These are phyloP conservation scores for Drosophila recens DNA, from an alignment of 2,888 invertebrate genomes.

Conservation along the genomic window DNA sequence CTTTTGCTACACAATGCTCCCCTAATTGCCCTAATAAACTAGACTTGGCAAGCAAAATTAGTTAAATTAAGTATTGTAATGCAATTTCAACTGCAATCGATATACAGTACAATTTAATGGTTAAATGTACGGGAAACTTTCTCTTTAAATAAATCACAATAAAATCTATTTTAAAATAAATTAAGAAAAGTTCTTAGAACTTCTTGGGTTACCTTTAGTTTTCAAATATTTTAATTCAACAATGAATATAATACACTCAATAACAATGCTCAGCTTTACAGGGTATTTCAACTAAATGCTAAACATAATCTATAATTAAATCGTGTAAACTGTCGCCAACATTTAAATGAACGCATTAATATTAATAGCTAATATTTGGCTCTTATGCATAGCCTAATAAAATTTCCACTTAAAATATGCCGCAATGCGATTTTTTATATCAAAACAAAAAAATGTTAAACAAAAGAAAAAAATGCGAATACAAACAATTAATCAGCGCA, in stretches of 20 bases:
- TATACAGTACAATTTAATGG: not conserved
- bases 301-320: conserved; percentile 76
- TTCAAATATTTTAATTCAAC: not conserved
- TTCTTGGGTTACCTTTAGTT: not conserved
- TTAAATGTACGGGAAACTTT: not conserved
- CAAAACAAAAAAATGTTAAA: conserved; percentile 6
- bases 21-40: conserved; percentile 66
- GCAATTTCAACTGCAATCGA: conserved; percentile 14
- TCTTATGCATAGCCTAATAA: conserved; percentile 72
- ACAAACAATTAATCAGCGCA: conserved; percentile 58
- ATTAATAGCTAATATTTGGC: conserved; percentile 74
- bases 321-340: conserved; percentile 59
- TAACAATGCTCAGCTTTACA: not conserved
- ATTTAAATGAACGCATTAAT: conserved; percentile 69
- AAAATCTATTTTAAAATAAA: not conserved
- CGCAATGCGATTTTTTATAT: conserved; percentile 36
- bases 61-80: conserved; percentile 56
- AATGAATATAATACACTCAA: not conserved
- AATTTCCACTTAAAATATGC: conserved; percentile 70
- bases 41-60: conserved; percentile 39
- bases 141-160: not conserved
- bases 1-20: conserved; percentile 23
- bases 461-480: conserved; percentile 10
- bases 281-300: conserved; percentile 8
- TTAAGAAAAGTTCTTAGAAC: not conserved